Evolutionary conservation across 2,888 invertebrate genomes (phyloP), one percentile per base, ranked within the genome.

Genomic region (Eledona agricola): DNA sequence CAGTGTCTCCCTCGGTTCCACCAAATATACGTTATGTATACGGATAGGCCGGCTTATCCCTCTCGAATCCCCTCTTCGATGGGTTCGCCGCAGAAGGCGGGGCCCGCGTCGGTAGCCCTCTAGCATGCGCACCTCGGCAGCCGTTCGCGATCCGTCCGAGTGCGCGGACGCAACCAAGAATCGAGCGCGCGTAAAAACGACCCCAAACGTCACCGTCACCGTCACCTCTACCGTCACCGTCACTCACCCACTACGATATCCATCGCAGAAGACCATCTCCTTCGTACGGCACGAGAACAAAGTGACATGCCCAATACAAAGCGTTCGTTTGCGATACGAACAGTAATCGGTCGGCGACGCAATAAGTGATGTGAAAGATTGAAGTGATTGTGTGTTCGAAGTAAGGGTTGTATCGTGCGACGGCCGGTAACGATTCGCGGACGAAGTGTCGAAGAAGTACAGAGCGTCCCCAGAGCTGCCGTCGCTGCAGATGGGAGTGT

Each of bases 401-500:
- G 7, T 17, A 9, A 10, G 40, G 25, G 40, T 10, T 51, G 37
- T 29, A 31, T 31, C 29, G 12, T 40, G 37, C 28, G 35, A 22
- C 23, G 34, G 20, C 26, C 25, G 34, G 32, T 32, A 34, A 7
- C 12, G 19, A 31, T 23, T 23, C 26, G 15, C 37, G 46, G 46
- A 20, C 13, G 37, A 35, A 23, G 51, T 28, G 17, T 45, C 47
- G 32, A 40, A 40, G 19, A 25, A 28, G 15, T 31, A 34, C 35
- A 23, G 31, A 29, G 31, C 32, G 59, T 62, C 64, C 51, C 51
- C 59, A 65, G 74, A 49, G 64, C 69, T 69, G 75, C 73, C 75
- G 74, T 74, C 80, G 76, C 81, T 81, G 85, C 90, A 89, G 89
- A 91, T 91, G 90, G 90, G 90, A 89, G 90, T 91, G 82, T 90